A percentile compares a stretch with the other conserved stretches of the same genome.
Conservation (phyloP, 2,113 vertebrate species). For the Corythornis vintsioides region DNA sequence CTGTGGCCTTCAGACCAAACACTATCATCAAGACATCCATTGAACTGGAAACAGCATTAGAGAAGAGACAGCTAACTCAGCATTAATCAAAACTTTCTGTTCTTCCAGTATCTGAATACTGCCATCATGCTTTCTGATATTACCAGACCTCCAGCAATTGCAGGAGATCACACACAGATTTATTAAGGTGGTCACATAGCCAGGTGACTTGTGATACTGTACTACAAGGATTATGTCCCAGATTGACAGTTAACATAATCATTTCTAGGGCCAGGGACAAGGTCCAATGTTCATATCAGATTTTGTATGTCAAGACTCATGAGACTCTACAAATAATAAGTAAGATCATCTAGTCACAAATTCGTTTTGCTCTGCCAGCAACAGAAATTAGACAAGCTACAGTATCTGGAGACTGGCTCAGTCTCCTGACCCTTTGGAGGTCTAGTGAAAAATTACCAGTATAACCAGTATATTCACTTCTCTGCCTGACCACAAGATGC, state of each 20-base stretch:
- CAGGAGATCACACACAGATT: background rate
- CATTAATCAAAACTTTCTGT: background rate
- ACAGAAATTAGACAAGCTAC: background rate
- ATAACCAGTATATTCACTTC: background rate
- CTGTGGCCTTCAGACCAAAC: slow-evolving; percentile 52
- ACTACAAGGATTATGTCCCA: background rate
- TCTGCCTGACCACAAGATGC: background rate
- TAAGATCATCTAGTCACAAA: background rate
- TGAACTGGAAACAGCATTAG: slow-evolving; percentile 54
- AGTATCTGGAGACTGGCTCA: background rate
- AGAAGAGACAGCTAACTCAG: slow-evolving; percentile 38
- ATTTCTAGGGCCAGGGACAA: background rate
- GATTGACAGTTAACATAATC: background rate
- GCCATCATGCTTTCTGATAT: background rate
- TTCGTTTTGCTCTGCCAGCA: background rate
- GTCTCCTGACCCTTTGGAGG: background rate
- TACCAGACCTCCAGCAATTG: background rate
- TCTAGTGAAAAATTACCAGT: background rate
- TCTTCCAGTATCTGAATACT: background rate
- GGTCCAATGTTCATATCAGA: background rate
- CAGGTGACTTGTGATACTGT: background rate
- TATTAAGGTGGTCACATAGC: background rate
- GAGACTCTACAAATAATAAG: background rate
- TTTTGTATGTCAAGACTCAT: background rate
- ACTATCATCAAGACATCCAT: background rate